These are phyloP conservation scores for Morinoia aosen DNA, from an alignment of 2,888 invertebrate genomes.

Conservation along the genomic window DNA sequence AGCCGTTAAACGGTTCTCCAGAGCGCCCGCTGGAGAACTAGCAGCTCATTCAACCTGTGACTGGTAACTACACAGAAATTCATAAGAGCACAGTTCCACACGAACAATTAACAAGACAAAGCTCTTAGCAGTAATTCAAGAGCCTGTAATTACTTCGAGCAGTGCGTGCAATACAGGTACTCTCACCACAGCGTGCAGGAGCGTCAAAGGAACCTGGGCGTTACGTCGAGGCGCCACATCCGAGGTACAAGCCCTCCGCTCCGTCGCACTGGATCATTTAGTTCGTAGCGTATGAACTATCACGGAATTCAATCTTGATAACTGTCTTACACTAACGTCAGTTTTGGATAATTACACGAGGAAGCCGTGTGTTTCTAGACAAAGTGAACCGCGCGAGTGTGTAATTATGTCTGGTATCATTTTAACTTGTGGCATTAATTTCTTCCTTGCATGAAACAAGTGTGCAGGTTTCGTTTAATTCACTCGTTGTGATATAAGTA, in stretches of 20 bases:
- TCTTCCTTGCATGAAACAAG: not conserved
- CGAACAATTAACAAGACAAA: not conserved
- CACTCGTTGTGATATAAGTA: not conserved
- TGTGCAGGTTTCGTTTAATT: not conserved
- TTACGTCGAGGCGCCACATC: not conserved
- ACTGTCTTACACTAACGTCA: not conserved
- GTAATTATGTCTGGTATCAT: not conserved
- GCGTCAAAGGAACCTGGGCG: not conserved
- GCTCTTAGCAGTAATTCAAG: not conserved
- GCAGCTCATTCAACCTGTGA: not conserved
- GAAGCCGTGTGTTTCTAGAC: not conserved
- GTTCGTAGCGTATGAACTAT: not conserved
- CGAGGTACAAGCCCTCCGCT: not conserved
- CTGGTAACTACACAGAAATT: not conserved
- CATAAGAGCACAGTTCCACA: not conserved
- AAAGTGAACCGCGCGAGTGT: not conserved
- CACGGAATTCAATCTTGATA: not conserved
- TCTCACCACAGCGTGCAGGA: not conserved
- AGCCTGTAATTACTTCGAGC: not conserved
- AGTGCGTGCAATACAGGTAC: not conserved
- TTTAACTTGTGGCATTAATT: not conserved
- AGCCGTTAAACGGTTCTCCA: not conserved
- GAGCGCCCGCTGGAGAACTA: not conserved
- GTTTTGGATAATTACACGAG: not conserved
- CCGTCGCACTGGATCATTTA: not conserved